These are phyloP conservation scores for Sternarchorhynchus goeldii DNA, from an alignment of 2,797 vertebrate species.

Conservation along the genomic window DNA sequence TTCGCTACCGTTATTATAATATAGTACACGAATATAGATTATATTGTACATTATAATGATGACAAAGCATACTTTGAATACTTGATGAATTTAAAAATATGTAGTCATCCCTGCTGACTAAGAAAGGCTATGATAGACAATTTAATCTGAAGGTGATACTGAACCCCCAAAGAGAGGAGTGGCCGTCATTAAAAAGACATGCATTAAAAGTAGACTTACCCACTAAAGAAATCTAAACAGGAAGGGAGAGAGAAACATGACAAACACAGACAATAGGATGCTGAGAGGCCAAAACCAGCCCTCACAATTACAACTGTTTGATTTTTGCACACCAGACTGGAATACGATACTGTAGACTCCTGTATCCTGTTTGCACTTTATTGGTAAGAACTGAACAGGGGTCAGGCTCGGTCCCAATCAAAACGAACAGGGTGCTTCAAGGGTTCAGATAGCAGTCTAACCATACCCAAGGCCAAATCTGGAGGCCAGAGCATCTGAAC, in stretches of 20 bases:
- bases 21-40: too few species aligned
- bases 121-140: too few species aligned
- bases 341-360: slow-evolving; percentile 32
- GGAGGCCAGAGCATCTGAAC: neutral
- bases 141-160: too few species aligned
- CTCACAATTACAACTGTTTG: slow-evolving; percentile 42
- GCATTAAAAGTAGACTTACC: too few species aligned
- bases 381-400: slow-evolving; percentile 28
- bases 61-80: too few species aligned
- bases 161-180: too few species aligned
- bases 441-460: slow-evolving; percentile 42
- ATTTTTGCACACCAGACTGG: slow-evolving; percentile 58
- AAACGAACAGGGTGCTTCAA: slow-evolving; percentile 28
- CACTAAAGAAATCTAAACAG: too few species aligned
- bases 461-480: slow-evolving; percentile 31
- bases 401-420: slow-evolving; percentile 36
- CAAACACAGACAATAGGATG: slow-evolving; percentile 23
- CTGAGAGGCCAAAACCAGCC: slow-evolving; percentile 31
- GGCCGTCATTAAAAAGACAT: too few species aligned
- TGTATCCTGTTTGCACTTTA: slow-evolving; percentile 21
- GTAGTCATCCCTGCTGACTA: too few species aligned
- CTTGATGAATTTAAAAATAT: too few species aligned
- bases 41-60: too few species aligned
- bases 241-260: slow-evolving; percentile 11
- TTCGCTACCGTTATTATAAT: too few species aligned